Base-by-base conservation (phyloP, 2,113 vertebrate species). In the Eurystomus gularis region DNA sequence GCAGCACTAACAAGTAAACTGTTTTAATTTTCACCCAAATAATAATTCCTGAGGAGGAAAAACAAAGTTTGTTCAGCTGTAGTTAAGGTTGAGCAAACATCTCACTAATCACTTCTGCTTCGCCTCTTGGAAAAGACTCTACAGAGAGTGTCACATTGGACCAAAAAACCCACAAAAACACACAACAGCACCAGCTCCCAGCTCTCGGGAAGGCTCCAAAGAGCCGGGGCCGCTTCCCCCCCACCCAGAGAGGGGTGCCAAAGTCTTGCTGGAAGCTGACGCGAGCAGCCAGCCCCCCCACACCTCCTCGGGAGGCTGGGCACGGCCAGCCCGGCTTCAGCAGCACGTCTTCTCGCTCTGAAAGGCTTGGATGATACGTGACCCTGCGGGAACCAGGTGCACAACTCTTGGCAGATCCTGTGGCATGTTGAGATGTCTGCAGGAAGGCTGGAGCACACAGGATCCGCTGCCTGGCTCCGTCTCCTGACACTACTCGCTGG, bases 41-140 rank as follows among this genome's bases (percentile, higher is more conserved):
- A 82, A 65, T 88, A 88, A 94, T 79, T 91, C 75, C 80, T 69
- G 40, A 35, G 55, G 75, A 88, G 66, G 80, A 54, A 91, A 94
- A 91, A 13, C 42, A 44, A 88, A 73, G 93, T 93, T 94, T 96
- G 87, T 86, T 94, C 93, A 96, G 95, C 87, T 96, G 95, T 64
- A 91, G 83, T 23, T 78, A 82, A 78, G 90, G 90, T 28, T 96
- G 90, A 88, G 26, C 39, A 94, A 96, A 96, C 70, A 88, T 3
- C 49, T 54, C 90, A 31, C 61, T 85, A 51, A 94, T 82, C 90
- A 33, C 71, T 91, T 49, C 40, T 77, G 49, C 82, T 75, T 51
- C 5, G 25, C 57, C 89, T 55, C 60, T 66, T 84, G 54, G 75
- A 82, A 64, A 54, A 73, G 70, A 17, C 83, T 83, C 58, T 44